phyloP scores from a whole-genome alignment of 30 jellyfish, hydroid and myxozoan species.

The Chrysaora quinquecirrha region DNA sequence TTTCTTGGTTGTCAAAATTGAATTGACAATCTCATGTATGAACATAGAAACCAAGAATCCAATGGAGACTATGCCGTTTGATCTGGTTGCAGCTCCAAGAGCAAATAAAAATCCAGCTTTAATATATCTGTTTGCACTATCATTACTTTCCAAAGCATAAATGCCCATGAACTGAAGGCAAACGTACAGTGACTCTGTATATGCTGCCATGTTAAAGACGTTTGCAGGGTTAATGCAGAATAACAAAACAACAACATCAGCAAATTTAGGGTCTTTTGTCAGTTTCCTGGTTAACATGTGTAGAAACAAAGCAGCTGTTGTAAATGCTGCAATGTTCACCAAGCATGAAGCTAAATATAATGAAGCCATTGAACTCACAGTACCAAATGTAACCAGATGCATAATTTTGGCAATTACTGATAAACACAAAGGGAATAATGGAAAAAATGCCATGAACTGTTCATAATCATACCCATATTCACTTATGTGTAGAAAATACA shows the following conservation, averaged over 20 bases:
- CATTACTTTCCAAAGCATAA: slow-evolving; percentile 23
- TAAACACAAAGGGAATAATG: slow-evolving; percentile 55
- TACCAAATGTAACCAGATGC: neutral
- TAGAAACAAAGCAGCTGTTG: slow-evolving; percentile 51
- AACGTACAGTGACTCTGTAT: slow-evolving; percentile 72
- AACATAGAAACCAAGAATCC: slow-evolving; percentile 57
- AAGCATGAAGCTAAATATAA: slow-evolving; percentile 17
- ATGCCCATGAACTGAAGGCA: slow-evolving; percentile 62
- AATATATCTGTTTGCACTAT: neutral
- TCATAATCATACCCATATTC: slow-evolving; percentile 85
- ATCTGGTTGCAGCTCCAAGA: slow-evolving; percentile 73
- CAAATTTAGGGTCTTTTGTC: slow-evolving; percentile 1
- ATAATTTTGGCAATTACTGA: slow-evolving; percentile 35
- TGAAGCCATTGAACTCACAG: slow-evolving; percentile 4
- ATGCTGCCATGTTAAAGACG: slow-evolving; percentile 72
- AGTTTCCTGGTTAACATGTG: slow-evolving; percentile 46
- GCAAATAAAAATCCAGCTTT: slow-evolving; percentile 52
- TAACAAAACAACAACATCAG: slow-evolving; percentile 52
- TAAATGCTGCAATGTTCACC: slow-evolving; percentile 40
- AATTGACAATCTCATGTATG: slow-evolving; percentile 2
- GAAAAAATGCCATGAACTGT: slow-evolving; percentile 94
- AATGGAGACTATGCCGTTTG: slow-evolving; percentile 77
- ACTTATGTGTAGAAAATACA: slow-evolving; percentile 71
- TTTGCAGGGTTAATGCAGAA: slow-evolving; percentile 91
- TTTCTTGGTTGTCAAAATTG: neutral